Conservation (phyloP, 2,797 vertebrate species). For the Oreochromis mossambicus region DNA sequence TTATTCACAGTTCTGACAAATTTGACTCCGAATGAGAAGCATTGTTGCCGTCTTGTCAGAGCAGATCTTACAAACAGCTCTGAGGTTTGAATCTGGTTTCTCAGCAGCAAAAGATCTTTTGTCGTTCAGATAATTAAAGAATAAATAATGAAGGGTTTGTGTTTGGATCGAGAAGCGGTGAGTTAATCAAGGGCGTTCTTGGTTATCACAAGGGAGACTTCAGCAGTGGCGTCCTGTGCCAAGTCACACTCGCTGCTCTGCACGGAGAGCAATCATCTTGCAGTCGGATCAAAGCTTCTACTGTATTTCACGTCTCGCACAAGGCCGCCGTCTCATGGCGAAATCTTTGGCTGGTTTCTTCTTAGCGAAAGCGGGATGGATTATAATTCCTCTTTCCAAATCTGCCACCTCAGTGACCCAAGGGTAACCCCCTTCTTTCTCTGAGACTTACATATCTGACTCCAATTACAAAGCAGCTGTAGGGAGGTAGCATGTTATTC, state of each 20-base stretch:
- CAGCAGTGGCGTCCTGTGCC: conserved; percentile 3
- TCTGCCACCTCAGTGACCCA: conserved; percentile 18
- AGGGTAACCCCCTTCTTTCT: conserved; percentile 39
- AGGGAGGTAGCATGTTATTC: conserved; percentile 15
- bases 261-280: not conserved
- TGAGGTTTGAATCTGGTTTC: conserved; percentile 16
- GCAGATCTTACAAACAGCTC: not conserved
- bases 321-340: not conserved
- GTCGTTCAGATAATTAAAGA: conserved; percentile 4
- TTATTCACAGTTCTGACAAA: not conserved
- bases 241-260: conserved; percentile 23
- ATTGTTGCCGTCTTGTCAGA: not conserved
- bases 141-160: conserved; percentile 3
- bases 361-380: conserved; percentile 19
- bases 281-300: not conserved
- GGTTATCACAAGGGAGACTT: conserved; percentile 33
- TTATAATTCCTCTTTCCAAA: conserved; percentile 45
- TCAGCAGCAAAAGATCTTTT: conserved; percentile 18
- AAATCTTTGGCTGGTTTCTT: conserved; percentile 36
- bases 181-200: conserved; percentile 47
- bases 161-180: conserved; percentile 17
- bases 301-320: conserved; percentile 8
- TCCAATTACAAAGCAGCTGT: conserved; percentile 49
- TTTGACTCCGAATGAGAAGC: not conserved
- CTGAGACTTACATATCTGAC: conserved; percentile 15